phyloP scores from a whole-genome alignment of 2,888 invertebrate genomes.

The Pyrocoelia pectoralis region DNA sequence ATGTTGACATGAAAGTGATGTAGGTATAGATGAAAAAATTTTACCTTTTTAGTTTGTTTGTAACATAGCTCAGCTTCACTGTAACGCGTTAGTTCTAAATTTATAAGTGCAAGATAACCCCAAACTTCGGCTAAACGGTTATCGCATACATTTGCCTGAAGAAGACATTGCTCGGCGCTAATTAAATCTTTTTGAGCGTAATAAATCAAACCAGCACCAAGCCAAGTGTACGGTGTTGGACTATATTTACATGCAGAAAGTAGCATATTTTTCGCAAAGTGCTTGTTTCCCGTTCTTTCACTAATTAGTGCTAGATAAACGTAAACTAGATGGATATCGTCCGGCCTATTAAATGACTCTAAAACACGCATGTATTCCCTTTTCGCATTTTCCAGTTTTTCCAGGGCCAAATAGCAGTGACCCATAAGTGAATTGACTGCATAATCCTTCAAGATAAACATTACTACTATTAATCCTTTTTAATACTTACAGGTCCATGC shows the following conservation, averaged over 20 bases:
- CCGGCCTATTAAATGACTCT: conserved; percentile 50
- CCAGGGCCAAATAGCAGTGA: conserved; percentile 49
- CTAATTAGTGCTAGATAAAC: conserved; percentile 49
- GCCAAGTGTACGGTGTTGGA: conserved; percentile 56
- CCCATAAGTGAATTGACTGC: conserved; percentile 51
- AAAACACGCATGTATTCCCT: conserved; percentile 50
- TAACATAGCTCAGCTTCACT: conserved; percentile 56
- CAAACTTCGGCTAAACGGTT: conserved; percentile 54
- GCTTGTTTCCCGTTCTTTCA: conserved; percentile 45
- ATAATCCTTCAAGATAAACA: conserved; percentile 46
- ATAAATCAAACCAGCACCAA: conserved; percentile 43
- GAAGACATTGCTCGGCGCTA: conserved; percentile 57
- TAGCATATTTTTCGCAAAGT: conserved; percentile 52
- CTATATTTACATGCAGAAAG: conserved; percentile 52
- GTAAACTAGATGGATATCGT: conserved; percentile 53
- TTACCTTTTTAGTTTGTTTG: conserved; percentile 50
- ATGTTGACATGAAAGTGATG: background rate
- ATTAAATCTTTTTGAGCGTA: conserved; percentile 52
- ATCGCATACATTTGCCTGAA: conserved; percentile 55
- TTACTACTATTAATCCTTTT: no score
- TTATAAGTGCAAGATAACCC: conserved; percentile 56
- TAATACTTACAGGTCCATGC: conserved; percentile 47
- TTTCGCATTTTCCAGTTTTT: conserved; percentile 45
- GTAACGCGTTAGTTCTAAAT: conserved; percentile 49
- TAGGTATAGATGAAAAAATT: background rate